A percentile compares a stretch with the other conserved stretches of the same genome.
Conservation (phyloP, 2,888 invertebrate genomes). For the Malthinus flaveolus region DNA sequence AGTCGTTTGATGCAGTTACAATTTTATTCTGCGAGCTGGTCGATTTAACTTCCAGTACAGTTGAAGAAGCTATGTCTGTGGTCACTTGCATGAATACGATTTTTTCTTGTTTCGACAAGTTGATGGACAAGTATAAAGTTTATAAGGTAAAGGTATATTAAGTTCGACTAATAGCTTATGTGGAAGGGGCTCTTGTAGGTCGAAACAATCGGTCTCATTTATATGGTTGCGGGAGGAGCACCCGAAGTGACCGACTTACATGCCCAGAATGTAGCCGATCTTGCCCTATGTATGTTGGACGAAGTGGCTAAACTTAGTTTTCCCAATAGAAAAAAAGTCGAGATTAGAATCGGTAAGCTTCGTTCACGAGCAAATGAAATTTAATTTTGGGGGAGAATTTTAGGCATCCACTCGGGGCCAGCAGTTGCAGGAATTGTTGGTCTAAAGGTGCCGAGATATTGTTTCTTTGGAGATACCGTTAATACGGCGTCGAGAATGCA, state of each 20-base stretch:
- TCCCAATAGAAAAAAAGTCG: constrained; percentile 53
- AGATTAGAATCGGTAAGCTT: constrained; percentile 63
- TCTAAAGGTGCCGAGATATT: constrained; percentile 81
- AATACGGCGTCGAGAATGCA: constrained; percentile 93
- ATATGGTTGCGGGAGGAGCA: constrained; percentile 89
- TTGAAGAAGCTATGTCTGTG: constrained; percentile 70
- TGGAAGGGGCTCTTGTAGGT: constrained; percentile 60
- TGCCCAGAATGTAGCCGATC: constrained; percentile 74
- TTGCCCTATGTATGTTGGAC: constrained; percentile 73
- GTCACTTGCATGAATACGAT: constrained; percentile 82
- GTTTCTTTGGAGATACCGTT: constrained; percentile 88
- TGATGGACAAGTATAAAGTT: constrained; percentile 79
- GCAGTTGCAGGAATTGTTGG: constrained; percentile 89
- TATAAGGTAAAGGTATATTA: constrained; percentile 69
- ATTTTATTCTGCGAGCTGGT: constrained; percentile 75
- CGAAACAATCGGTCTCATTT: constrained; percentile 85
- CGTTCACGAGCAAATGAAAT: background rate
- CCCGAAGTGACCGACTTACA: constrained; percentile 75
- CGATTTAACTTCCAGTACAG: constrained; percentile 58
- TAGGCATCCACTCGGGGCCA: constrained; percentile 83
- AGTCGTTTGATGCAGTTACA: constrained; percentile 76
- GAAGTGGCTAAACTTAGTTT: constrained; percentile 64
- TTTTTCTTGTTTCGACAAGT: constrained; percentile 79
- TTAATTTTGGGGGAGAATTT: constrained; percentile 1
- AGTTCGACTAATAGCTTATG: background rate